These are phyloP conservation scores for Agrilus planipennis DNA, from an alignment of 1,140 invertebrate species.

Conservation along the genomic window DNA sequence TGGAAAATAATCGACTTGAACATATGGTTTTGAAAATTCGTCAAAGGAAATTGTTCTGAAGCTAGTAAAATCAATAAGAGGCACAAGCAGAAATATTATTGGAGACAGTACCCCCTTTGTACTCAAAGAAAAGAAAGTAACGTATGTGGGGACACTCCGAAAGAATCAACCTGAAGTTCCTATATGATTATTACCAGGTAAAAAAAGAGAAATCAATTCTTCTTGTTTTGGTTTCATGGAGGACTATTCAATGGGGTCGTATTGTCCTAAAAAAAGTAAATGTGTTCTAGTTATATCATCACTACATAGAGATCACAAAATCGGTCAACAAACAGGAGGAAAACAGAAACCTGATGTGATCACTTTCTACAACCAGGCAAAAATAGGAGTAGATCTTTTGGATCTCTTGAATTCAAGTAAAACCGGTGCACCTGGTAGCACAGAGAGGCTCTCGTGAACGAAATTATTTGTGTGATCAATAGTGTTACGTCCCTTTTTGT, in stretches of 20 bases:
- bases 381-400: conserved; percentile 31
- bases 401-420: no score
- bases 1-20: conserved; percentile 24
- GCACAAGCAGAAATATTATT: conserved; percentile 10
- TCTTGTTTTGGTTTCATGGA: conserved; percentile 18
- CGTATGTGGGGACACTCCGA: conserved; percentile 23
- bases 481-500: no score
- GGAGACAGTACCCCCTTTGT: conserved; percentile 10
- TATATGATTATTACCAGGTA: conserved; percentile 15
- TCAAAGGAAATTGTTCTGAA: conserved; percentile 7
- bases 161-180: conserved; percentile 31
- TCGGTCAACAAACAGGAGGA: conserved; percentile 16
- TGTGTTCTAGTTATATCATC: conserved; percentile 20
- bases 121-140: conserved; percentile 24
- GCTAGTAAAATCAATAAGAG: conserved; percentile 8
- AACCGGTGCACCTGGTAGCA: no score
- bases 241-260: conserved; percentile 16
- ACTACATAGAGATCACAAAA: conserved; percentile 18
- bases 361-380: conserved; percentile 28
- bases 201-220: conserved; percentile 6
- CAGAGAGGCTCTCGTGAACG: no score
- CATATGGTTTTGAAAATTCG: conserved; percentile 13
- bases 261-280: conserved; percentile 22
- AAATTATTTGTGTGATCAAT: no score
- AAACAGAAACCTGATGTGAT: conserved; percentile 29